Conservation (phyloP, 2,888 invertebrate species). For the Caradrina clavipalpis region DNA sequence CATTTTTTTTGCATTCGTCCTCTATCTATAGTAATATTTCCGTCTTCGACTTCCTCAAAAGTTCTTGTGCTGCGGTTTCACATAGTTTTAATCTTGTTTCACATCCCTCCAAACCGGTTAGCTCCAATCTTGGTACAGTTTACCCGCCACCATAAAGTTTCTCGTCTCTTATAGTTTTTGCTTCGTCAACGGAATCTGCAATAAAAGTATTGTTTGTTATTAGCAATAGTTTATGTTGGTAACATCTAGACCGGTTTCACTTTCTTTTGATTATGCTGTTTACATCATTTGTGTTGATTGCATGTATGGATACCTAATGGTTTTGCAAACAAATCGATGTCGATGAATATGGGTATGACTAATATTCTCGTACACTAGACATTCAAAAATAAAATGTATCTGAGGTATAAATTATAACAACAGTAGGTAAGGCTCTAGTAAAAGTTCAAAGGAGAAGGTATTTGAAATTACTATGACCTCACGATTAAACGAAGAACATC, state of each 20-base stretch:
- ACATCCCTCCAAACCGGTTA: constrained; percentile 56
- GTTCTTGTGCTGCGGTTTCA: constrained; percentile 40
- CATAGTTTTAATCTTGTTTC: constrained; percentile 51
- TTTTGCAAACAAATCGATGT: neutral
- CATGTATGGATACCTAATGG: neutral
- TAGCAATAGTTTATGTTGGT: constrained; percentile 42
- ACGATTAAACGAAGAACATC: too few species aligned
- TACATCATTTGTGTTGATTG: constrained; percentile 42
- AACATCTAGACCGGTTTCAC: constrained; percentile 52
- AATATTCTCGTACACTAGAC: neutral
- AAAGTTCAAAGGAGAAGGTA: constrained; percentile 11
- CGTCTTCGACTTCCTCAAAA: constrained; percentile 32
- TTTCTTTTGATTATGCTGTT: constrained; percentile 53
- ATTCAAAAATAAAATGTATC: neutral
- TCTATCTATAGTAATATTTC: constrained; percentile 32
- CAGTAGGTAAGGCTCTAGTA: neutral
- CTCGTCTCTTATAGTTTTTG: constrained; percentile 43
- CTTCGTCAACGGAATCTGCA: constrained; percentile 48
- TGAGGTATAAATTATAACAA: too few species aligned
- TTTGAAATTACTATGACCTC: constrained; percentile 17
- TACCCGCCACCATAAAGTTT: constrained; percentile 50
- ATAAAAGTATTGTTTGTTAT: constrained; percentile 50
- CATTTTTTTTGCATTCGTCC: constrained; percentile 11
- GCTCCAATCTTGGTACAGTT: constrained; percentile 45
- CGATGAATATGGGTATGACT: neutral